Percentiles rank a stretch among this genome's conserved stretches.
Evolutionary conservation across 1,140 invertebrate species (phyloP).

Genomic region (Sesamia nonagrioides): DNA sequence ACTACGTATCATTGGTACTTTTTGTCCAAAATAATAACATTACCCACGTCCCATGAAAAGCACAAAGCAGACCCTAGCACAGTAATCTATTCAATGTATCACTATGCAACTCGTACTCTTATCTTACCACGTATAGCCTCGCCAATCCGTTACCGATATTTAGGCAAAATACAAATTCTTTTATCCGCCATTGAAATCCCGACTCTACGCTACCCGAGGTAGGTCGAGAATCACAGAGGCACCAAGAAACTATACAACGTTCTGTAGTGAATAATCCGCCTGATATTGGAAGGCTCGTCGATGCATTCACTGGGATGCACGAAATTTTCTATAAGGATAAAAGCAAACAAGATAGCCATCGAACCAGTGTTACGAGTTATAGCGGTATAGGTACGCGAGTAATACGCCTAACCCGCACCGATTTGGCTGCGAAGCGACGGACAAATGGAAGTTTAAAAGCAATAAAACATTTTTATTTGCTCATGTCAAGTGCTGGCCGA

Average conservation of each 20-base stretch:
- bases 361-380: conserved; percentile 73
- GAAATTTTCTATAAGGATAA: conserved; percentile 87
- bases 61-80: conserved; percentile 71
- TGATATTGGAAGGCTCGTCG: conserved; percentile 85
- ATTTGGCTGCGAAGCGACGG: conserved; percentile 50
- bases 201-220: conserved; percentile 60
- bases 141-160: conserved; percentile 86
- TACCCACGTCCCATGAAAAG: conserved; percentile 58
- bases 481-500: conserved; percentile 54
- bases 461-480: conserved; percentile 65
- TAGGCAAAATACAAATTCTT: conserved; percentile 84
- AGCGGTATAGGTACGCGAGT: conserved; percentile 52
- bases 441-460: conserved; percentile 59
- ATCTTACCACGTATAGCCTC: conserved; percentile 80
- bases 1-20: conserved; percentile 38
- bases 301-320: conserved; percentile 85
- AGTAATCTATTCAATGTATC: conserved; percentile 85
- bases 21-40: conserved; percentile 57
- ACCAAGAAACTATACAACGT: conserved; percentile 75
- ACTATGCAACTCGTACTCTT: conserved; percentile 79
- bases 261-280: conserved; percentile 83
- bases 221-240: conserved; percentile 66
- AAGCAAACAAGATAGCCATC: conserved; percentile 87
- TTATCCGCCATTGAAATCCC: conserved; percentile 59
- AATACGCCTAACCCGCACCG: conserved; percentile 44